phyloP scores from a whole-genome alignment of 2,113 vertebrate species.

The Ondatra zibethicus region DNA sequence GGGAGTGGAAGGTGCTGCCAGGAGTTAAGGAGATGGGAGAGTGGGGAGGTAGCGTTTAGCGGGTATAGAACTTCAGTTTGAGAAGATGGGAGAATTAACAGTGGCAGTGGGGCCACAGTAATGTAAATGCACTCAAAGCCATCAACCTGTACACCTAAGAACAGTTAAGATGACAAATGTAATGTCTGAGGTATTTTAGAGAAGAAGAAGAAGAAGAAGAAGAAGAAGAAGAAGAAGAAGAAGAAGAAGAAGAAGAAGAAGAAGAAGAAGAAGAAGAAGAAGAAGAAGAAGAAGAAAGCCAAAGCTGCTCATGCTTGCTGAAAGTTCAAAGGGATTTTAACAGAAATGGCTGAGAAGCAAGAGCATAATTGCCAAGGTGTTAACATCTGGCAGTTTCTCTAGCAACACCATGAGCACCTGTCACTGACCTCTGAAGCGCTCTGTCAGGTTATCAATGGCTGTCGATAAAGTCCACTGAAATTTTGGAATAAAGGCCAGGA shows the following conservation, averaged over 20 bases:
- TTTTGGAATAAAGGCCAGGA: background rate
- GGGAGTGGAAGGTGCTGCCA: background rate
- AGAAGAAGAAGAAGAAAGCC: background rate
- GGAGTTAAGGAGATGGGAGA: too few relatives aligned
- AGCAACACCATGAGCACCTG: background rate
- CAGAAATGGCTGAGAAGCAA: background rate
- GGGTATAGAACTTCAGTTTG: background rate
- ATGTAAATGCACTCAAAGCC: background rate
- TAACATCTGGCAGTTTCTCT: background rate
- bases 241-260: too few relatives aligned
- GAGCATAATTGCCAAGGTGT: background rate
- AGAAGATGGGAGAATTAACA: background rate
- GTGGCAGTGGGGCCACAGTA: background rate
- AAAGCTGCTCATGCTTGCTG: background rate
- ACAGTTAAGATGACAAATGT: too few relatives aligned
- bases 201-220: background rate
- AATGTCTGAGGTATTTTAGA: background rate
- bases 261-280: background rate
- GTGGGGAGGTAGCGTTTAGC: background rate
- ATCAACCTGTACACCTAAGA: background rate
- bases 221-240: too few relatives aligned
- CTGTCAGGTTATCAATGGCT: background rate
- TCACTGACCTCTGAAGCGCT: background rate
- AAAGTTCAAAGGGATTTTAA: background rate
- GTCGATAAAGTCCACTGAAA: background rate